These are phyloP conservation scores for Danio albolineatus DNA, from an alignment of 2,797 vertebrate species.

Conservation along the genomic window DNA sequence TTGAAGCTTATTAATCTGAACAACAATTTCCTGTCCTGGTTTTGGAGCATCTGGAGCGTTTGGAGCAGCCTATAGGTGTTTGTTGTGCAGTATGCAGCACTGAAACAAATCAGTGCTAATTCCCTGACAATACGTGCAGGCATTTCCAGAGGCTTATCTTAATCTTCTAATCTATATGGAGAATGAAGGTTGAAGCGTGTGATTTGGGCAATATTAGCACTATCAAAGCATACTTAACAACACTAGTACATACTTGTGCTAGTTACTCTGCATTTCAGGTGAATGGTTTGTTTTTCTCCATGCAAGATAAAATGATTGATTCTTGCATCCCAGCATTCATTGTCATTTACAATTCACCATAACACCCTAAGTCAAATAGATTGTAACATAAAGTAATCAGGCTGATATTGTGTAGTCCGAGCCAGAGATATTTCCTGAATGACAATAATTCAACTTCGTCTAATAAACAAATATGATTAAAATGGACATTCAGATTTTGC, in stretches of 20 bases:
- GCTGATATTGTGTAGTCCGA: too few species aligned
- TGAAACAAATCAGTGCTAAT: slow-evolving; percentile 23
- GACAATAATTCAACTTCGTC: too few species aligned
- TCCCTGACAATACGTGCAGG: not conserved
- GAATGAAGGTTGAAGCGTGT: not conserved
- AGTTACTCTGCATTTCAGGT: too few species aligned
- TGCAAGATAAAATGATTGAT: too few species aligned
- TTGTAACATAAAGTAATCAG: too few species aligned
- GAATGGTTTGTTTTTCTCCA: too few species aligned
- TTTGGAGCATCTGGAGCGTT: not conserved
- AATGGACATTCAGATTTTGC: too few species aligned
- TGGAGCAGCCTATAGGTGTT: slow-evolving; percentile 9
- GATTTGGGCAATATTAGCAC: not conserved
- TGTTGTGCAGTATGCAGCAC: not conserved
- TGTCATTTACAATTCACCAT: too few species aligned
- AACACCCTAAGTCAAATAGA: too few species aligned
- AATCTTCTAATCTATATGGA: slow-evolving; percentile 19
- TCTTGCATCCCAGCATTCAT: too few species aligned
- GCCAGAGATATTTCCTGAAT: too few species aligned
- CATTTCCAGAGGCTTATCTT: slow-evolving; percentile 12
- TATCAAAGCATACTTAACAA: not conserved
- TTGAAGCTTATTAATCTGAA: not conserved
- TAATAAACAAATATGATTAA: too few species aligned
- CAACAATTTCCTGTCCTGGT: not conserved
- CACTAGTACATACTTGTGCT: not conserved